Evolutionary conservation across 2,113 vertebrate species (phyloP).

Genomic region (Mystacornis crossleyi): DNA sequence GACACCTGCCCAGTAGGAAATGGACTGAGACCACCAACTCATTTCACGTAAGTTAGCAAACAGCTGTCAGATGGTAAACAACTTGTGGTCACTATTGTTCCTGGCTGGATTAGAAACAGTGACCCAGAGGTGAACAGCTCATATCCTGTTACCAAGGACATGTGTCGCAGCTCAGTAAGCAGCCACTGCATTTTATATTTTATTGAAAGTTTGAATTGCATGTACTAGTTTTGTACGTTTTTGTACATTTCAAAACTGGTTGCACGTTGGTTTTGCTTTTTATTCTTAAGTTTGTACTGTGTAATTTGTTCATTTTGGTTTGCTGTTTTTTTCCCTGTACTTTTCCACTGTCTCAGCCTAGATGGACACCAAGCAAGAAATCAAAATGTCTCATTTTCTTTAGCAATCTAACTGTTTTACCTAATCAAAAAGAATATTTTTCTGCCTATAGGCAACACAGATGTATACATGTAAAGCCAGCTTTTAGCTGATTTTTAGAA

Average conservation of each 20-base stretch:
- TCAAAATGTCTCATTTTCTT: neutral
- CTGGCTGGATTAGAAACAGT: conserved; percentile 47
- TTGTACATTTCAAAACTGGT: neutral
- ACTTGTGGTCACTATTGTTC: conserved; percentile 53
- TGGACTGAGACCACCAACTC: conserved; percentile 38
- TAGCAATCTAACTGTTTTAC: neutral
- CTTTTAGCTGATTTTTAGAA: neutral
- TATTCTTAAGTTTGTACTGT: neutral
- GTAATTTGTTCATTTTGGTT: neutral
- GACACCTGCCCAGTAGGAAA: conserved; percentile 40
- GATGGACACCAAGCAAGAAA: neutral
- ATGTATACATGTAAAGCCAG: neutral
- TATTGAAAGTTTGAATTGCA: neutral
- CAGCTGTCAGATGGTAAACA: conserved; percentile 68
- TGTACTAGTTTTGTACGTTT: neutral
- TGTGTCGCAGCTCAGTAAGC: conserved; percentile 10
- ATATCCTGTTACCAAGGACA: conserved; percentile 57
- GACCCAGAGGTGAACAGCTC: conserved; percentile 58
- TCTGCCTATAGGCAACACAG: neutral
- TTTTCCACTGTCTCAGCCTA: neutral
- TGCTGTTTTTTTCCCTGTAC: neutral
- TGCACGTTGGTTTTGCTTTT: neutral
- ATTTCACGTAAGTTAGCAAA: conserved; percentile 38
- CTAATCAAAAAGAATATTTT: neutral
- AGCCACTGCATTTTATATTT: neutral